phyloP scores from a whole-genome alignment of 2,888 invertebrate genomes.

The Drosophila parthenogenetica region DNA sequence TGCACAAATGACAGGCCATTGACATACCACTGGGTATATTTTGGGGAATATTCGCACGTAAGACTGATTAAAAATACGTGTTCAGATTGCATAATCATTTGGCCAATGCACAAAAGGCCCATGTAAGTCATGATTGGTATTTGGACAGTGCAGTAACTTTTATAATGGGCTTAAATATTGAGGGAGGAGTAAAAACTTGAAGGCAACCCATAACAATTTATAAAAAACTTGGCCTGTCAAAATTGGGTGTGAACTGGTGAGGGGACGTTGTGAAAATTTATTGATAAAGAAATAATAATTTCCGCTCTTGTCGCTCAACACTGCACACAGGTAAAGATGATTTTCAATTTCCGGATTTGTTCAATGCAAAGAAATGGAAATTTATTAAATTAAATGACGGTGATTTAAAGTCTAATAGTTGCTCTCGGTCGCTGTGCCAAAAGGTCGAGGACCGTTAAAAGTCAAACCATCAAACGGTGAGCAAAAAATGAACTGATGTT shows the following conservation, averaged over 20 bases:
- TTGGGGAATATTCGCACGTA: slow-evolving; percentile 71
- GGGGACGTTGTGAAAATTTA: slow-evolving; percentile 37
- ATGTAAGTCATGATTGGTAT: slow-evolving; percentile 28
- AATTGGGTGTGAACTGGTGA: slow-evolving; percentile 3
- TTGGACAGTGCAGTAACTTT: slow-evolving; percentile 36
- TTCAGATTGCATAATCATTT: slow-evolving; percentile 73
- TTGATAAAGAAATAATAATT: slow-evolving; percentile 79
- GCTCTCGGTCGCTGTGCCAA: slow-evolving; percentile 27
- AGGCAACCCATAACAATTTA: slow-evolving; percentile 26
- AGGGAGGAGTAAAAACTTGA: background rate
- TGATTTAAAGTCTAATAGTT: slow-evolving; percentile 53
- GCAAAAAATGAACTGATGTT: background rate
- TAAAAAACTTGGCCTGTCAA: slow-evolving; percentile 23
- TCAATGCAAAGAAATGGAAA: slow-evolving; percentile 21
- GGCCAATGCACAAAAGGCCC: slow-evolving; percentile 50
- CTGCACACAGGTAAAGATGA: slow-evolving; percentile 63
- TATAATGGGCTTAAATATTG: slow-evolving; percentile 1
- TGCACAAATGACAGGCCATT: slow-evolving; percentile 32
- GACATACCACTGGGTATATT: slow-evolving; percentile 11
- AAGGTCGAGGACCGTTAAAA: slow-evolving; percentile 74
- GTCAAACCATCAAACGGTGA: slow-evolving; percentile 50
- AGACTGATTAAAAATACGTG: slow-evolving; percentile 82
- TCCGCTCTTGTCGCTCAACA: slow-evolving; percentile 58
- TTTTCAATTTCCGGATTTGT: slow-evolving; percentile 72
- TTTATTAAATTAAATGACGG: slow-evolving; percentile 35